Percentiles rank a stretch among this genome's conserved stretches.
Conservation (phyloP, 92 coral and sea anemone species). For the Actinostola sp. region DNA sequence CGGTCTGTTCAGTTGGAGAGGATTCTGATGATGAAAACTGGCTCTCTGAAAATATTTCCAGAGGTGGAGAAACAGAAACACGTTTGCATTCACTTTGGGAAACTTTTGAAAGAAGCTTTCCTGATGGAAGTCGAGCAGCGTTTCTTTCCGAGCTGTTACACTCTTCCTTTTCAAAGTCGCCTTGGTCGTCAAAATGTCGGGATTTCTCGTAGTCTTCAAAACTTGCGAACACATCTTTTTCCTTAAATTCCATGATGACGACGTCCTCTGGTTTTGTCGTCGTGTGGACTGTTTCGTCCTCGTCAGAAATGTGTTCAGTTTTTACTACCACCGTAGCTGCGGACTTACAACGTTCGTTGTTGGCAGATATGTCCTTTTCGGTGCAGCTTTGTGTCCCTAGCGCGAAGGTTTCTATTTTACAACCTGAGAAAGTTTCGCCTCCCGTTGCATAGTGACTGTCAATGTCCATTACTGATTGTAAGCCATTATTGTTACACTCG, state of each 20-base stretch:
- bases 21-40: not conserved
- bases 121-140: too few species aligned
- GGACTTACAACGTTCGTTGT: not conserved
- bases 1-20: not conserved
- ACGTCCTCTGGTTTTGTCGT: not conserved
- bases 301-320: conserved; percentile 13
- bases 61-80: conserved; percentile 16
- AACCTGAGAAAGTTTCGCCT: not conserved
- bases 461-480: not conserved
- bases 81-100: not conserved
- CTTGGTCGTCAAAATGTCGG: too few species aligned
- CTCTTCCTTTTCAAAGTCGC: too few species aligned
- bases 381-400: not conserved
- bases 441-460: not conserved
- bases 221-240: conserved; percentile 33
- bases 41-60: conserved; percentile 9
- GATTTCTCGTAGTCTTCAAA: conserved; percentile 48
- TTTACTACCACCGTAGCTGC: not conserved
- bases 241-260: conserved; percentile 17
- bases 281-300: not conserved
- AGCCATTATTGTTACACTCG: conserved; percentile 1
- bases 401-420: not conserved
- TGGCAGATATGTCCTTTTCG: not conserved
- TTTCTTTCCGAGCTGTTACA: not conserved
- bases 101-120: too few species aligned